These are phyloP conservation scores for Chiloscyllium plagiosum DNA, from an alignment of 2,113 vertebrate genomes.

Conservation along the genomic window DNA sequence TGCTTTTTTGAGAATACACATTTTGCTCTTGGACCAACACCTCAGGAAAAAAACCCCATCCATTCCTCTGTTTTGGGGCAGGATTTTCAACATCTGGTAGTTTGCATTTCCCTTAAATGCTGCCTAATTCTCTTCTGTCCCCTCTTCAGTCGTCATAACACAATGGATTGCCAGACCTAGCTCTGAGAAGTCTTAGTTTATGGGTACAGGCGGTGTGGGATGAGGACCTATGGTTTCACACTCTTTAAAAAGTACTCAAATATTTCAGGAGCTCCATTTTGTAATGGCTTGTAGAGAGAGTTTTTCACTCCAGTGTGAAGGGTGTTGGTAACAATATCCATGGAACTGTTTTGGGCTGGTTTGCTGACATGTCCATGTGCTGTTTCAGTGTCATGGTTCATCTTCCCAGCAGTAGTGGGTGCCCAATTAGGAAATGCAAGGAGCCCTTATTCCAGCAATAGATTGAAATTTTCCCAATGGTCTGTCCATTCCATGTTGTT, in stretches of 20 bases:
- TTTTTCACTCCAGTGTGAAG: too few relatives aligned
- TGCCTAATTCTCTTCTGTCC: not conserved
- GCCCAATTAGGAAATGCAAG: not conserved
- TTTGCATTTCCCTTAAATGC: not conserved
- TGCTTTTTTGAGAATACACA: not conserved
- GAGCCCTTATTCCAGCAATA: too few relatives aligned
- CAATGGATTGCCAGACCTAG: not conserved
- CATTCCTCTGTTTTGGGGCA: too few relatives aligned
- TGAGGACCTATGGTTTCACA: not conserved
- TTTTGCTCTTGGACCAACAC: not conserved
- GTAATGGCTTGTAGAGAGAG: too few relatives aligned
- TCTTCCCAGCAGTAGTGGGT: not conserved
- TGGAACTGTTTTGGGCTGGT: not conserved
- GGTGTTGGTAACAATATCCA: not conserved
- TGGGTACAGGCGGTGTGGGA: not conserved
- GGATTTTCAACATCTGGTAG: not conserved
- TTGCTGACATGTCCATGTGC: not conserved
- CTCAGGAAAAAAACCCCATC: not conserved
- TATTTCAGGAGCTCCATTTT: not conserved
- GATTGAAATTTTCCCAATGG: too few relatives aligned
- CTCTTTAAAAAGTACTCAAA: not conserved
- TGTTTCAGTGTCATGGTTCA: not conserved
- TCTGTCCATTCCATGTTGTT: too few relatives aligned
- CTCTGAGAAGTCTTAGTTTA: not conserved
- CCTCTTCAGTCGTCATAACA: not conserved